Conservation (phyloP, 2,888 invertebrate species). For the Scaptomyza cyrtandrae region DNA sequence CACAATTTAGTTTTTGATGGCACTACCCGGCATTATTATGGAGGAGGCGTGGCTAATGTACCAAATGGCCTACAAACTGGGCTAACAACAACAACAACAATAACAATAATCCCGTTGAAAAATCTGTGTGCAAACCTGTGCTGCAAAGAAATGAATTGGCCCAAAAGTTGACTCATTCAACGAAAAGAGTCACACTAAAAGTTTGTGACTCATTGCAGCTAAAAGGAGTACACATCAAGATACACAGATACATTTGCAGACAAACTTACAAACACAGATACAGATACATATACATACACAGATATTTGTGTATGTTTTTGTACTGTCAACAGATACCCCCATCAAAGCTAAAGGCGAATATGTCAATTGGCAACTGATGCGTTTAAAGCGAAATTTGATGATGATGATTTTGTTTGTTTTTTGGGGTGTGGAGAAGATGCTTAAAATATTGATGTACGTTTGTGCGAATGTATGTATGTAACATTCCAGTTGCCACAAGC, state of each 20-base stretch:
- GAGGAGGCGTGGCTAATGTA: constrained; percentile 23
- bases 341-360: constrained; percentile 6
- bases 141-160: constrained; percentile 13
- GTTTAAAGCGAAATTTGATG: neutral
- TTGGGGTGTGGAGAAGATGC: constrained; percentile 13
- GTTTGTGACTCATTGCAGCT: constrained; percentile 21
- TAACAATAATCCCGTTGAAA: neutral
- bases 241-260: neutral
- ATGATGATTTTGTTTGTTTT: constrained; percentile 2
- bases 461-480: neutral
- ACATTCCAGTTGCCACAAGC: constrained; percentile 8
- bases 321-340: neutral
- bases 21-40: neutral
- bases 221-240: neutral
- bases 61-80: constrained; percentile 3
- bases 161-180: constrained; percentile 25
- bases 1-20: constrained; percentile 11
- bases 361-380: constrained; percentile 34
- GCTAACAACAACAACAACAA: neutral
- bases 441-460: constrained; percentile 1
- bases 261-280: neutral
- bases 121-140: constrained; percentile 12
- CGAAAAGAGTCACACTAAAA: neutral
- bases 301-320: neutral
- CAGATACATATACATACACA: neutral